These are phyloP conservation scores for Pantherophis alleghaniensis DNA, from an alignment of 2,797 vertebrate species.

Conservation along the genomic window DNA sequence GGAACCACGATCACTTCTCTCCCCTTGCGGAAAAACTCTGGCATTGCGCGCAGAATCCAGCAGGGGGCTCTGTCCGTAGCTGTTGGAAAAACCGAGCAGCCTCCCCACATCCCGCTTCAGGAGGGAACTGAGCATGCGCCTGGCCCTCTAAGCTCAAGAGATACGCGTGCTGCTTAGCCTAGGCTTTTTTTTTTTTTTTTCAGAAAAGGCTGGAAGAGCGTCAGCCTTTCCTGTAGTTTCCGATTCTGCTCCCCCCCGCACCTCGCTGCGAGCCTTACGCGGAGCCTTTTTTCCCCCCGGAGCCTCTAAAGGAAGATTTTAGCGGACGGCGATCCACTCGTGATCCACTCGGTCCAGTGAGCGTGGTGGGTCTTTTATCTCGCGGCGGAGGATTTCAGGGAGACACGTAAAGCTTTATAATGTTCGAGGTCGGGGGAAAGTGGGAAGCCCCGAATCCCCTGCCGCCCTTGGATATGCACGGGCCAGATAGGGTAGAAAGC, in stretches of 20 bases:
- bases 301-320: neutral
- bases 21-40: no score
- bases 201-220: neutral
- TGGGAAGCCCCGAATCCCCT: neutral
- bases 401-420: neutral
- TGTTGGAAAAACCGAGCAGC: neutral
- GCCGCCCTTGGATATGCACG: neutral
- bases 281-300: neutral
- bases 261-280: neutral
- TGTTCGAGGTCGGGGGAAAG: neutral
- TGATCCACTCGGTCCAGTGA: neutral
- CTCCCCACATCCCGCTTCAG: neutral
- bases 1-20: no score
- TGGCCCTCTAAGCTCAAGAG: rapidly evolving
- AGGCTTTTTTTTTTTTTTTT: neutral
- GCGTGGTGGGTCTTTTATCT: neutral
- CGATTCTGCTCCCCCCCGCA: neutral
- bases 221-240: neutral
- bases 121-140: neutral
- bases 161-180: no score
- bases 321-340: neutral
- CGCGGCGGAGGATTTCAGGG: neutral
- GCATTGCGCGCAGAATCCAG: neutral
- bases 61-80: neutral
- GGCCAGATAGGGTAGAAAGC: neutral